Conservation (phyloP, 2,797 vertebrate genomes). For the Nannoperca australis region DNA sequence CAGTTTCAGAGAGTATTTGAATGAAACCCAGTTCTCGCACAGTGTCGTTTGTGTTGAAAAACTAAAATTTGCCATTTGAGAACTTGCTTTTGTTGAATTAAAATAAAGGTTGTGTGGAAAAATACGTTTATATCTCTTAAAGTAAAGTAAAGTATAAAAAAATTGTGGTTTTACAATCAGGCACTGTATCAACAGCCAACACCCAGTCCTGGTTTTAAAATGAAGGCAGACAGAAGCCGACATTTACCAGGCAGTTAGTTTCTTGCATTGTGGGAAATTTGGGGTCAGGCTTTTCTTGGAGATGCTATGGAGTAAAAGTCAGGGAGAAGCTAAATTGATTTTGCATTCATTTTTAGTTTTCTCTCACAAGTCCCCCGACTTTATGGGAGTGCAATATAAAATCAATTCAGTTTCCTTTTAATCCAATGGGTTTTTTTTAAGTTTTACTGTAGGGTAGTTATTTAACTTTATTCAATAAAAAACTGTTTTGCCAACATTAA, state of each 20-base stretch:
- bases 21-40: neutral
- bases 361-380: neutral
- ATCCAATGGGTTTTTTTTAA: neutral
- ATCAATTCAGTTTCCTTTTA: neutral
- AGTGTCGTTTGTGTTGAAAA: neutral
- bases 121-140: neutral
- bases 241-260: neutral
- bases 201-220: neutral
- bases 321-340: neutral
- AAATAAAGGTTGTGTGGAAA: neutral
- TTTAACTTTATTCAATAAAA: neutral
- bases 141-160: neutral
- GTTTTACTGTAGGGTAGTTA: neutral
- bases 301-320: neutral
- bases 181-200: neutral
- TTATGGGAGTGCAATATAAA: neutral
- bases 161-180: neutral
- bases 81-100: neutral
- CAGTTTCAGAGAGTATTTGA: neutral
- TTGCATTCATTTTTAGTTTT: neutral
- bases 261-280: constrained; percentile 9
- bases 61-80: neutral
- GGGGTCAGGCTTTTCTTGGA: neutral
- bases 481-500: neutral
- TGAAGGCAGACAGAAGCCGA: neutral